phyloP scores from a whole-genome alignment of 2,113 vertebrate genomes.

The Butorides virescens region DNA sequence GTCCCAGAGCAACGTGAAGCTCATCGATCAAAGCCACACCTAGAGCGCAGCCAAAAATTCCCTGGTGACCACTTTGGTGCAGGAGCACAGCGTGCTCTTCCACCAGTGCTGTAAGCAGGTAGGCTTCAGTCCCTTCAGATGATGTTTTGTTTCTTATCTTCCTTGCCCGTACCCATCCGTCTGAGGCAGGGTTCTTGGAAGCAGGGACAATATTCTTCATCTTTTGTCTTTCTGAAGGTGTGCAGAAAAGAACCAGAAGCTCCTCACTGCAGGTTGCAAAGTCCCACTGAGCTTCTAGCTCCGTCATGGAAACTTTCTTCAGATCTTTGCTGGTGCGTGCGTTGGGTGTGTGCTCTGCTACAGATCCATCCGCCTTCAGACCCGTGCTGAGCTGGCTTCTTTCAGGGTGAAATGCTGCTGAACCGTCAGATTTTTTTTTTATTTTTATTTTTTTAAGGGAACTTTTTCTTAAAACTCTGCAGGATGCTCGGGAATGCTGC shows the following conservation, averaged over 20 bases:
- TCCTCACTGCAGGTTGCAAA: not conserved
- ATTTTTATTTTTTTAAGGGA: not conserved
- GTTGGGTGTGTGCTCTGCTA: not conserved
- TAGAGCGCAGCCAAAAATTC: not conserved
- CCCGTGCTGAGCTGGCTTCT: constrained; percentile 40
- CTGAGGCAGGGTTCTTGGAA: not conserved
- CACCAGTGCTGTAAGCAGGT: rapidly evolving
- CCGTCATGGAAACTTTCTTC: not conserved
- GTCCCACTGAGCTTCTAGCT: not conserved
- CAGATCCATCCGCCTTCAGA: not conserved
- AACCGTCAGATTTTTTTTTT: not conserved
- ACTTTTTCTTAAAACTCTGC: not conserved
- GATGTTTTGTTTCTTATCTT: not conserved
- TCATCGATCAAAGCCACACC: not conserved
- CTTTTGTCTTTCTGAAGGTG: not conserved
- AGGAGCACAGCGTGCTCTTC: not conserved
- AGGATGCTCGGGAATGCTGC: not conserved
- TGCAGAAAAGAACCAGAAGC: not conserved
- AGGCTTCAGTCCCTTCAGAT: not conserved
- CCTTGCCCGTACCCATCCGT: not conserved
- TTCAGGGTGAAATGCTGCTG: constrained; percentile 7
- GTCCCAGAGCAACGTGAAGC: not conserved
- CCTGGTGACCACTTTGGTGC: not conserved
- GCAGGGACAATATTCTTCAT: not conserved
- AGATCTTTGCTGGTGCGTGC: not conserved